Evolutionary conservation across 2,888 invertebrate species (phyloP).

Genomic region (Pristionchus japonicus): DNA sequence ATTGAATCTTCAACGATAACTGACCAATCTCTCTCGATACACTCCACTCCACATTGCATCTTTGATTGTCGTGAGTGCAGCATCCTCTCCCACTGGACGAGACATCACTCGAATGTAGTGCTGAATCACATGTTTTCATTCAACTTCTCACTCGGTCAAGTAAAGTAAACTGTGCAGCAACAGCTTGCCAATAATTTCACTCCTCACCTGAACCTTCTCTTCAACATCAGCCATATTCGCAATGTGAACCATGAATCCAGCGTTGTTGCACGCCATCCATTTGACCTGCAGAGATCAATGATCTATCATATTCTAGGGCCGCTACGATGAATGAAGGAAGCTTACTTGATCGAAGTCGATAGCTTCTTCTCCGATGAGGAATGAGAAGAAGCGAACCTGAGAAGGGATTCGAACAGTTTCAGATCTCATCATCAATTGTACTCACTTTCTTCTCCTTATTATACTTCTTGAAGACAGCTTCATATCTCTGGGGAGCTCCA

Average conservation of each 20-base stretch:
- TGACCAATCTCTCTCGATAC: constrained; percentile 72
- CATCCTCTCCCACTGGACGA: constrained; percentile 89
- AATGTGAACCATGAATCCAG: constrained; percentile 90
- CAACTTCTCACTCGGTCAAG: neutral
- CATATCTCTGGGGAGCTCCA: constrained; percentile 93
- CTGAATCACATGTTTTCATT: constrained; percentile 76
- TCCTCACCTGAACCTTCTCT: constrained; percentile 86
- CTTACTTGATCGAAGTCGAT: constrained; percentile 83
- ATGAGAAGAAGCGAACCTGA: constrained; percentile 95
- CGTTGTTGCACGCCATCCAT: constrained; percentile 98
- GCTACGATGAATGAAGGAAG: no score
- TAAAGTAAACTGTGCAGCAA: neutral
- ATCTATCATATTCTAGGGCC: neutral
- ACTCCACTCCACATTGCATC: constrained; percentile 94
- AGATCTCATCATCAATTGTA: neutral
- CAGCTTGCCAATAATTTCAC: neutral
- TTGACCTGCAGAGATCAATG: constrained; percentile 82
- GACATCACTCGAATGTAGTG: constrained; percentile 98
- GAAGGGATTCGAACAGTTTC: constrained; percentile 71
- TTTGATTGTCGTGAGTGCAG: constrained; percentile 79
- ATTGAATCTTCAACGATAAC: constrained; percentile 6
- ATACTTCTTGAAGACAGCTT: constrained; percentile 90
- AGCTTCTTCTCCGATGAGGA: constrained; percentile 95
- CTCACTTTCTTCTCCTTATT: constrained; percentile 84
- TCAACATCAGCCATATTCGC: constrained; percentile 96